Evolutionary conservation across 1,140 invertebrate genomes (phyloP).

Genomic region (Anastrepha ludens): DNA sequence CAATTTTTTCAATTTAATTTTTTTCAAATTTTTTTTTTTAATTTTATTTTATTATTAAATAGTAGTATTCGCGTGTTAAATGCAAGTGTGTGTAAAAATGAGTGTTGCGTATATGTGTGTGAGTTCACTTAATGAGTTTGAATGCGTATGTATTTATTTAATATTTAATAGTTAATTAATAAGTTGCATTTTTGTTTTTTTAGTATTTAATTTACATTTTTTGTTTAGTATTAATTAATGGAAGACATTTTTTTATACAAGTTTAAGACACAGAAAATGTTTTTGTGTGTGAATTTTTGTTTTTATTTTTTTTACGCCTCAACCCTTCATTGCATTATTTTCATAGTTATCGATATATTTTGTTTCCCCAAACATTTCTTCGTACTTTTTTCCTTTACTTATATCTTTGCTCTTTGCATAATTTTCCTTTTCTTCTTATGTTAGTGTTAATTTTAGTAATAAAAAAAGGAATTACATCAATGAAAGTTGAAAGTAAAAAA

Average conservation of each 20-base stretch:
- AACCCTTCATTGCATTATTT: conserved; percentile 23
- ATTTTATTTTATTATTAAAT: background rate
- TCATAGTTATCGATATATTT: conserved; percentile 26
- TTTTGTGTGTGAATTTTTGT: conserved; percentile 58
- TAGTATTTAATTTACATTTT: conserved; percentile 54
- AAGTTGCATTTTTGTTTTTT: conserved; percentile 49
- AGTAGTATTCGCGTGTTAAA: conserved; percentile 6
- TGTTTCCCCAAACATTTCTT: background rate
- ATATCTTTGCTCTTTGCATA: background rate
- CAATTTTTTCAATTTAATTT: background rate
- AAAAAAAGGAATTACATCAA: background rate
- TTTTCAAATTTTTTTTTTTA: background rate
- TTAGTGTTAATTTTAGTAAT: background rate
- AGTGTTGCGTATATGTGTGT: background rate
- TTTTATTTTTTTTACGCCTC: conserved; percentile 48
- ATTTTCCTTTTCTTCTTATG: background rate
- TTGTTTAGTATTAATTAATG: conserved; percentile 68
- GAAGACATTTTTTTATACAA: conserved; percentile 74
- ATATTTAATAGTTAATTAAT: conserved; percentile 54
- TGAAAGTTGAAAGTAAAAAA: background rate
- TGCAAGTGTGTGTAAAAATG: background rate
- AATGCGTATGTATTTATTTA: conserved; percentile 44
- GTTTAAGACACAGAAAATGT: conserved; percentile 75
- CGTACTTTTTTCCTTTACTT: background rate
- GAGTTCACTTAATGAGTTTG: background rate